phyloP scores from a whole-genome alignment of 2,113 vertebrate species.

The Corythoichthys haematopterus region DNA sequence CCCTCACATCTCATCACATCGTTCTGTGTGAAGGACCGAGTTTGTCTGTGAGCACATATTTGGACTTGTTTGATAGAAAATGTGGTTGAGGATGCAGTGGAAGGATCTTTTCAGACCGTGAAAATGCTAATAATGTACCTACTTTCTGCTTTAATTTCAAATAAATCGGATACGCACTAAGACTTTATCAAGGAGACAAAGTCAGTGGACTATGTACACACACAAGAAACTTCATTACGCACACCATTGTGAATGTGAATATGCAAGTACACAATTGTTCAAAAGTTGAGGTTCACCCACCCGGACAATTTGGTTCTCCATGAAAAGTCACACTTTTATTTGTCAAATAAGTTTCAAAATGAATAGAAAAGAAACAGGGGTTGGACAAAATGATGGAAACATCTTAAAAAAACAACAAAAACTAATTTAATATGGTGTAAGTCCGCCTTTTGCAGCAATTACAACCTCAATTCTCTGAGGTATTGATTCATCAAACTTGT shows the following conservation, averaged over 20 bases:
- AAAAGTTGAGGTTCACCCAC: no score
- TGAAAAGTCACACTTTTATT: no score
- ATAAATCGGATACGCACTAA: constrained; percentile 2
- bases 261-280: no score
- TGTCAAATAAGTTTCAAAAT: no score
- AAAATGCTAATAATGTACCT: constrained; percentile 29
- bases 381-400: no score
- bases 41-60: constrained; percentile 31
- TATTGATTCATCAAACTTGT: no score
- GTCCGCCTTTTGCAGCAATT: no score
- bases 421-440: no score
- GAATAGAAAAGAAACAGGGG: no score
- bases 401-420: no score
- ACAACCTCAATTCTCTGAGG: no score
- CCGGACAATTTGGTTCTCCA: no score
- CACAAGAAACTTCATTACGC: background rate
- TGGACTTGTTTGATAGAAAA: constrained; percentile 43
- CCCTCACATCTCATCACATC: constrained; percentile 72
- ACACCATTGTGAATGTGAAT: background rate
- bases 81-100: constrained; percentile 42
- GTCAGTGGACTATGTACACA: constrained; percentile 18
- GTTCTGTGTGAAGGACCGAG: constrained; percentile 36
- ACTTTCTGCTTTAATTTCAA: constrained; percentile 27
- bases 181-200: constrained; percentile 54
- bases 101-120: constrained; percentile 19